Evolutionary conservation across 2,888 invertebrate genomes (phyloP), one percentile per base, ranked within the genome.

Genomic region (Lasioglossum figueresi): DNA sequence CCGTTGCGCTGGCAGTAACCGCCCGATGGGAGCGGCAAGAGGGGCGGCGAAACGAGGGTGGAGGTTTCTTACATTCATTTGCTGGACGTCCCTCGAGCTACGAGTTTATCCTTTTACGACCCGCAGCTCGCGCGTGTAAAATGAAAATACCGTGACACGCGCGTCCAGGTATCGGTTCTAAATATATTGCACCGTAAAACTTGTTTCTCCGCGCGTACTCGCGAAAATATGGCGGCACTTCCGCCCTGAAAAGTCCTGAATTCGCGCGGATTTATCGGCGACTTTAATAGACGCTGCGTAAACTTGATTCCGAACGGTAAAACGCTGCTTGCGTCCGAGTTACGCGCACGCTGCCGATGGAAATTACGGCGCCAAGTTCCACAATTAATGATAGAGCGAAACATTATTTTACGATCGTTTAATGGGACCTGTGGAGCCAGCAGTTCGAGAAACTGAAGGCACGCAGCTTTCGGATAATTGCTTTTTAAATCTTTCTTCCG

Each of bases 181-280:
- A 70, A 78, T 82, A 74, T 63, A 75, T 70, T 52, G 76, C 73
- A 37, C 31, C 72, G 76, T 81, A 81, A 81, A 83, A 66, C 71
- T 5, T 56, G 52, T 40, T 72, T 48, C 3, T 31, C 19, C 31
- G n/a, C 31, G 6, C 14, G 45, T 59, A 19, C 23, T 43, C 23
- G 66, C 45, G 66, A 66, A 76, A 56, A 76, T 81, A 76, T 43
- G 34, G 27, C 23, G 70, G 34, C 34, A 8, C 66, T 19, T 66
- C 19, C 66, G 10, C 66, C 23, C 19, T 6, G 34, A 66, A 66
- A 66, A 34, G 23, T 66, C 37, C 66, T 19, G 66, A 66, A 37
- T 34, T 23, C 66, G 31, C 34, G 63, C 34, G 66, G 66, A 66
- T 66, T 66, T 66, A 66, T 66, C 34, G 66, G 37, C 23, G 66